phyloP scores from a whole-genome alignment of 2,888 invertebrate genomes.

The Agonopterix heracliana region DNA sequence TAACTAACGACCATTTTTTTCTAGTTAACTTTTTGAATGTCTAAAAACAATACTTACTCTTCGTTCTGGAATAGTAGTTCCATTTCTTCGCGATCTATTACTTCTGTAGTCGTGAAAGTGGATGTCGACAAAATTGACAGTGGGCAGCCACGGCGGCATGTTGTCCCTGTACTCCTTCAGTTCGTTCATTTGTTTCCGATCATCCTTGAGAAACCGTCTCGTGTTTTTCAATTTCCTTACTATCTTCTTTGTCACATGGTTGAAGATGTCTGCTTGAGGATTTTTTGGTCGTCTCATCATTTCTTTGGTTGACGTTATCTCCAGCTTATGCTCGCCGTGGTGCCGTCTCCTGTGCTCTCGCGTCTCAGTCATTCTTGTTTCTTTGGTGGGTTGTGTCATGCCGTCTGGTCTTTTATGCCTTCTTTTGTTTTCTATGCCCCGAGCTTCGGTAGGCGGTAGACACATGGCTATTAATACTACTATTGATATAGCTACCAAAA shows the following conservation, averaged over 20 bases:
- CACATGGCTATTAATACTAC: conserved; percentile 62
- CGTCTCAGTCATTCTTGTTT: conserved; percentile 10
- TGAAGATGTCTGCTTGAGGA: conserved; percentile 40
- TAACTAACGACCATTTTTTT: background rate
- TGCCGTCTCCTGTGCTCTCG: conserved; percentile 25
- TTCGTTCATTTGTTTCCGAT: conserved; percentile 45
- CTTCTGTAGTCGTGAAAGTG: conserved; percentile 52
- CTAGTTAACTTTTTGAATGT: background rate
- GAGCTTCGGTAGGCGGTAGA: conserved; percentile 54
- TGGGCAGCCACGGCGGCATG: conserved; percentile 60
- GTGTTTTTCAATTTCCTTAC: conserved; percentile 55
- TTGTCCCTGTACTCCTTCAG: conserved; percentile 53
- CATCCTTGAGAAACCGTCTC: conserved; percentile 48
- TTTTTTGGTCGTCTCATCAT: conserved; percentile 34
- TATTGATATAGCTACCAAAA: conserved; percentile 67
- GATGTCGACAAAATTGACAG: conserved; percentile 61
- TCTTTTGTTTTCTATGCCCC: conserved; percentile 44
- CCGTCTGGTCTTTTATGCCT: conserved; percentile 46
- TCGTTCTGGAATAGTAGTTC: conserved; percentile 44
- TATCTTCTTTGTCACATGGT: conserved; percentile 50
- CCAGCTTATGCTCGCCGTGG: conserved; percentile 29
- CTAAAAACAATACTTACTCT: conserved; percentile 43
- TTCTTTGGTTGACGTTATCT: conserved; percentile 26
- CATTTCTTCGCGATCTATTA: conserved; percentile 24
- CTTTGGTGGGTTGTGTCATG: conserved; percentile 37